Evolutionary conservation across 2,888 invertebrate species (phyloP).

Genomic region (Tenthredo scrophulariae): DNA sequence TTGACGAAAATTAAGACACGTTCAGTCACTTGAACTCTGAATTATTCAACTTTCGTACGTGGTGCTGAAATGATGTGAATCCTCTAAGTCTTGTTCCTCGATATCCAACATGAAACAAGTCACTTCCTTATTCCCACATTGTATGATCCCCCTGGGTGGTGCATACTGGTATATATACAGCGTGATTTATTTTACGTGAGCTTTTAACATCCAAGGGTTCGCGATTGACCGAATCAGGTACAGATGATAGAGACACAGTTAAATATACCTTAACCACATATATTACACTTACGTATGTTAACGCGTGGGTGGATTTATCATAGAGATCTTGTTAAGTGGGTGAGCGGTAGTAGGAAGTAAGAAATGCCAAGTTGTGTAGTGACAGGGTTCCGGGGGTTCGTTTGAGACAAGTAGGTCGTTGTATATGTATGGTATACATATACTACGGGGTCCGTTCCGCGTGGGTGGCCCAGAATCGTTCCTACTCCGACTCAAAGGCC

Average conservation of each 20-base stretch:
- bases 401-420: constrained; percentile 11
- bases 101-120: background rate
- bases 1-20: background rate
- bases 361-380: constrained; percentile 39
- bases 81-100: background rate
- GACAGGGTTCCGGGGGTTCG: constrained; percentile 22
- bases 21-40: background rate
- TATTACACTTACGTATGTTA: background rate
- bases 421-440: constrained; percentile 6
- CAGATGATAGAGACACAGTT: background rate
- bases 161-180: background rate
- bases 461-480: constrained; percentile 71
- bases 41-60: background rate
- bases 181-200: background rate
- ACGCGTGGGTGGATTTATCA: constrained; percentile 37
- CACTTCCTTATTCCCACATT: background rate
- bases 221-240: too few relatives aligned
- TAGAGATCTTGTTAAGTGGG: constrained; percentile 37
- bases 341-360: constrained; percentile 40
- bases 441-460: constrained; percentile 60
- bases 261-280: background rate
- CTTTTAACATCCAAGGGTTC: background rate
- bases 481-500: constrained; percentile 45
- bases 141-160: background rate
- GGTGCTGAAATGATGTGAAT: background rate